Conservation (phyloP, 2,113 vertebrate genomes). For the Indicator maculatus region DNA sequence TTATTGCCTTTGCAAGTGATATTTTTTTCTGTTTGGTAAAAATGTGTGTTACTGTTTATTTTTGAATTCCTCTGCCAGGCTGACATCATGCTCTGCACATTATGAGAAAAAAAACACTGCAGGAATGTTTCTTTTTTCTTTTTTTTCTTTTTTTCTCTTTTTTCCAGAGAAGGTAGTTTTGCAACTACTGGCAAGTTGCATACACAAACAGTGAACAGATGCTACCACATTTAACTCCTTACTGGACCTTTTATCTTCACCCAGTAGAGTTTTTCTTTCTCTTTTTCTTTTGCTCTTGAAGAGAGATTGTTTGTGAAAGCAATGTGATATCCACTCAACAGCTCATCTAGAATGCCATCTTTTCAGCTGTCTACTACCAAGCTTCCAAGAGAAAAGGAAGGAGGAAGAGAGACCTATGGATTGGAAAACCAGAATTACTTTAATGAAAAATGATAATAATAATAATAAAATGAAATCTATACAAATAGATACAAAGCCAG, state of each 20-base stretch:
- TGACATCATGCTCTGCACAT: constrained; percentile 46
- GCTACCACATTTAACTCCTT: constrained; percentile 18
- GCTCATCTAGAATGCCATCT: background rate
- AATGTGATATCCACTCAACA: background rate
- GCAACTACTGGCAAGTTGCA: constrained; percentile 41
- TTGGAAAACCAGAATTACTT: too few species aligned
- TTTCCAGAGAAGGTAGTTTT: constrained; percentile 50
- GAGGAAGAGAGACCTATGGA: too few species aligned
- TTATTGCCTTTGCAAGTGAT: constrained; percentile 2
- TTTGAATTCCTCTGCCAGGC: constrained; percentile 32
- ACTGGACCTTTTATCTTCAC: background rate
- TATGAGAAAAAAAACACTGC: constrained; percentile 39
- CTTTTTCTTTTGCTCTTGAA: background rate
- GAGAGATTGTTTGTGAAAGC: background rate
- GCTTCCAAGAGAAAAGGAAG: background rate
- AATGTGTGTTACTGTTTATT: constrained; percentile 53
- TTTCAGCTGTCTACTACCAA: background rate
- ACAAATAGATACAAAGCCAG: too few species aligned
- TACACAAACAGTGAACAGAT: background rate
- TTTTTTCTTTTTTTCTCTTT: background rate
- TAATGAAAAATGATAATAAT: too few species aligned
- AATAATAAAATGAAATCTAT: too few species aligned
- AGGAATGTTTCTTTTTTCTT: background rate
- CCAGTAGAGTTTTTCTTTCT: background rate
- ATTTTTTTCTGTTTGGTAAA: constrained; percentile 29